These are phyloP conservation scores for Agrenia bidenticulata DNA, from an alignment of 2,888 invertebrate species.

Conservation along the genomic window DNA sequence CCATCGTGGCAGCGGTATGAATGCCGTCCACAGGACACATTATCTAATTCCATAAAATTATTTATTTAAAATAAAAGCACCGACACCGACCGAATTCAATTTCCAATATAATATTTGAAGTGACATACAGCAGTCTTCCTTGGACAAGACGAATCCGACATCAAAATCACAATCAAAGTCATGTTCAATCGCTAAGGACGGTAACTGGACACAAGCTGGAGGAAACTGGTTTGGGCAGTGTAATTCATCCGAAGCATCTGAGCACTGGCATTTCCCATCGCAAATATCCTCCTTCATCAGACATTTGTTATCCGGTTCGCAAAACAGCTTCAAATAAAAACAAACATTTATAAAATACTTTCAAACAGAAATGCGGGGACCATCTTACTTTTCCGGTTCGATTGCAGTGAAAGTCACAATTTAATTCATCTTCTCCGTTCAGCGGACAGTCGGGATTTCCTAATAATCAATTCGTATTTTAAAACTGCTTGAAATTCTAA, in stretches of 20 bases:
- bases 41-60: conserved; percentile 14
- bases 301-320: conserved; percentile 60
- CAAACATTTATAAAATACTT: neutral
- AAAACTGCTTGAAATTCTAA: neutral
- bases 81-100: neutral
- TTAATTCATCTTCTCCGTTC: conserved; percentile 69
- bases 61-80: neutral
- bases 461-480: conserved; percentile 1
- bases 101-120: too few relatives aligned
- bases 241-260: conserved; percentile 42
- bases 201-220: conserved; percentile 11
- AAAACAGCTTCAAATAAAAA: conserved; percentile 59
- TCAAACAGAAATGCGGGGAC: neutral
- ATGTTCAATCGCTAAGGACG: neutral
- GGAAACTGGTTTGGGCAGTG: conserved; percentile 31
- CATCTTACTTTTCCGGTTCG: conserved; percentile 54
- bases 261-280: conserved; percentile 54
- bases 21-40: conserved; percentile 46
- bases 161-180: conserved; percentile 29
- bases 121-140: conserved; percentile 39
- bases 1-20: conserved; percentile 42
- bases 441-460: conserved; percentile 27
- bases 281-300: conserved; percentile 56
- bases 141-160: conserved; percentile 11
- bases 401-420: conserved; percentile 61